Base-by-base conservation (phyloP, 2,113 vertebrate genomes). In the Melanerpes formicivorus region DNA sequence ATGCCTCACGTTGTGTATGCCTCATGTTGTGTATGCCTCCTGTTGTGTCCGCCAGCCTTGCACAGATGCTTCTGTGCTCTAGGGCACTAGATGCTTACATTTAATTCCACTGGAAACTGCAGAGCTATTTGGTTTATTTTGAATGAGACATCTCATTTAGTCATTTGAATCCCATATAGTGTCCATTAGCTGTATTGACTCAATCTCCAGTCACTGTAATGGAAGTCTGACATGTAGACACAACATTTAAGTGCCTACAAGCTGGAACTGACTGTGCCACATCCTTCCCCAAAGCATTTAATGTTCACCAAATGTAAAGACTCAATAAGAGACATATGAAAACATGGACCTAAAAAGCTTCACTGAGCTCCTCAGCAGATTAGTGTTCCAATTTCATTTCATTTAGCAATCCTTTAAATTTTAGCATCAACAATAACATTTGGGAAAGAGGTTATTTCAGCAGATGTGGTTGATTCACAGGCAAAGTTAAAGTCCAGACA, bases 391-490 rank as follows among this genome's bases (percentile, higher is more conserved):
- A 63, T 94, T 95, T 94, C 77, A 55, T 58, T 84, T 78, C 26
- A 76, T 75, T 91, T 84, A 94, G 70, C 63, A 88, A 86, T 58
- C 48, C 44, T 91, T 84, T 84, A 92, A 86, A 88, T 79, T 87
- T 82, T 79, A 50, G 59, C 8, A 0, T 79, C 66, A 93, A 71
- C 81, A 80, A 48, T 34, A 87, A 77, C 60, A 52, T 37, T 48
- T 56, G 77, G 72, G n/a, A 83, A 91, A 65, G 58, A 86, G 26
- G 83, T 69, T 88, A 34, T 46, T 91, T 90, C 86, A 94, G 92
- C 50, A 90, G 34, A 84, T 85, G 73, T 46, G 48, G 62, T 78
- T 90, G 54, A 81, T 88, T 78, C 34, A 75, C 1, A 2, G 26
- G 48, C n/a, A n/a, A 77, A 69, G 27, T 54, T 77, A 90, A 90